Base-by-base conservation (phyloP, 2,113 vertebrate species). In the Nycticorax nycticorax region DNA sequence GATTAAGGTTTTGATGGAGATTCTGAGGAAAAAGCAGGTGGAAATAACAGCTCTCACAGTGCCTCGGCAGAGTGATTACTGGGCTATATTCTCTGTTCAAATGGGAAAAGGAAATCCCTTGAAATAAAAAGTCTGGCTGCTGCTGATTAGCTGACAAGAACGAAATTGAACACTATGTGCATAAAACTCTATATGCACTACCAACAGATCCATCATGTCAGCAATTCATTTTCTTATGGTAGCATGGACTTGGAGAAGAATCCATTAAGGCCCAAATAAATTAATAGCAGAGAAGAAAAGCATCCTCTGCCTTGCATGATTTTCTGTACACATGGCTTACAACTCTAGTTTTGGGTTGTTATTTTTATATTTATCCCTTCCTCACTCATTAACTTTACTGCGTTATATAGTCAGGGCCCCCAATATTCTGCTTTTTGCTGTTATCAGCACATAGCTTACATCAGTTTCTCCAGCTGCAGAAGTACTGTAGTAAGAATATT, bases 81-180 rank as follows among this genome's bases (percentile, higher is more conserved):
- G 80, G 73, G 67, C 71, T 95, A 88, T 88, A 95, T 76, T 95
- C 94, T 94, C 69, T 77, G 74, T 89, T 97, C 87, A 93, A 93
- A 95, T 89, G 84, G 83, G 87, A 97, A 97, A 95, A 96, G 95
- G 94, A 97, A 97, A 96, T 96, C 94, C 85, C 93, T 95, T 94
- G 89, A 96, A 97, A 96, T 93, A 97, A 96, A 96, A 96, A 97
- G 85, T 91, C 95, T 97, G 94, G n/a, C 71, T 96, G 87, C 80
- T 95, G 84, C 84, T 97, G 96, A 96, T 97, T 96, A 97, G 89
- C 87, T 96, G 95, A 95, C 94, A 95, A 96, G 91, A 92, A 93
- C 48, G 24, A 97, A 96, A 97, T 96, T 96, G 91, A 97, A 93
- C 74, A 91, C 84, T 79, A 66, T 5, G 21, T 3, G 22, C 74